Conservation (phyloP, 2,113 vertebrate genomes). For the Thamnophis sirtalis region DNA sequence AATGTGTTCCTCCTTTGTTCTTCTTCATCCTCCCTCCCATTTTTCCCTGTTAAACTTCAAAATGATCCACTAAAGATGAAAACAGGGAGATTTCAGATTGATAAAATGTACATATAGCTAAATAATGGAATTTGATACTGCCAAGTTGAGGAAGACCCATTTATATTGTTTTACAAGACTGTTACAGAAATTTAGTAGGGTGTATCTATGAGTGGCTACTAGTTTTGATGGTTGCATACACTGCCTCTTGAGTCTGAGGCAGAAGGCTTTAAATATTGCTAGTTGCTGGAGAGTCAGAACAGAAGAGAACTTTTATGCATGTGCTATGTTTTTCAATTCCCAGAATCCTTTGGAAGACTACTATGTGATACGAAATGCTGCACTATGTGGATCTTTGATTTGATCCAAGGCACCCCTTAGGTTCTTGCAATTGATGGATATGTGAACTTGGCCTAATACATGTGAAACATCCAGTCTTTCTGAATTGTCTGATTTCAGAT, state of each 20-base stretch:
- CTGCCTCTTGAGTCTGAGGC: neutral
- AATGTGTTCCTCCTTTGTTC: neutral
- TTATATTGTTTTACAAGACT: neutral
- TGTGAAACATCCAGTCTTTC: neutral
- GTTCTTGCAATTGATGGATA: neutral
- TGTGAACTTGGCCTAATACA: neutral
- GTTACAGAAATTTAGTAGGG: neutral
- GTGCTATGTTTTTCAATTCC: neutral
- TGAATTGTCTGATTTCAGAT: neutral
- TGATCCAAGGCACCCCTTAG: neutral
- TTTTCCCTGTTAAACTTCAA: neutral
- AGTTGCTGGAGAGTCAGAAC: neutral
- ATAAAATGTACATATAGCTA: neutral
- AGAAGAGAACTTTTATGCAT: neutral
- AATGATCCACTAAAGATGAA: neutral
- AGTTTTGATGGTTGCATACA: neutral
- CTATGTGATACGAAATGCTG: neutral
- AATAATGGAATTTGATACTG: neutral
- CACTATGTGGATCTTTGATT: neutral
- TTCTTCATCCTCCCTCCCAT: neutral
- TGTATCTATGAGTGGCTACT: neutral
- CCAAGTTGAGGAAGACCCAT: neutral
- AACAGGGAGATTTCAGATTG: neutral
- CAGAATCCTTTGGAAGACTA: neutral
- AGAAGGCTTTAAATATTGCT: neutral